These are phyloP conservation scores for Drosophila meridiana DNA, from an alignment of 2,888 invertebrate genomes.

Conservation along the genomic window DNA sequence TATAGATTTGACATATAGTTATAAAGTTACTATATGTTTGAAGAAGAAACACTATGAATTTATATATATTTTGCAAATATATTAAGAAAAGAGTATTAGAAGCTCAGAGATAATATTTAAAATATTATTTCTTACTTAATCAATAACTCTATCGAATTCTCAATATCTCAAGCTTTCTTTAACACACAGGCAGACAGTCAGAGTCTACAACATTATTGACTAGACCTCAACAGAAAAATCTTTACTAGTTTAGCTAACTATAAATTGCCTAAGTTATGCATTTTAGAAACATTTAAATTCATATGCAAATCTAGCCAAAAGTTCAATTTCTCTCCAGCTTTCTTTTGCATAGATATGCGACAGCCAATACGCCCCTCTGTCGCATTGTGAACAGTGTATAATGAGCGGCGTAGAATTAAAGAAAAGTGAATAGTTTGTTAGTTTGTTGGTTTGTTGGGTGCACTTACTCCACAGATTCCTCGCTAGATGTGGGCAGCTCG, in stretches of 20 bases:
- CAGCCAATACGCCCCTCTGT: background rate
- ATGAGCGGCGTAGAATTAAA: background rate
- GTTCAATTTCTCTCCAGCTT: constrained; percentile 1
- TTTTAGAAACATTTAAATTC: background rate
- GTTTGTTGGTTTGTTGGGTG: constrained; percentile 6
- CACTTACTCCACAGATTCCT: constrained; percentile 38
- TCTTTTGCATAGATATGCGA: constrained; percentile 1
- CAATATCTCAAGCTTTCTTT: constrained; percentile 1
- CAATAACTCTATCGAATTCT: background rate
- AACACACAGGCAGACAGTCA: background rate
- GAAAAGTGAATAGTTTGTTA: constrained; percentile 11
- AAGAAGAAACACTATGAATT: too few species aligned
- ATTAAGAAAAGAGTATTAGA: background rate
- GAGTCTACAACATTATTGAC: background rate
- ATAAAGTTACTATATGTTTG: too few species aligned
- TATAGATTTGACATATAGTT: too few species aligned
- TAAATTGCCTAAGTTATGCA: background rate
- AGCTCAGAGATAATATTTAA: background rate
- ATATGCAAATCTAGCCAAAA: constrained; percentile 2
- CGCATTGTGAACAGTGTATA: background rate
- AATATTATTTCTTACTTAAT: background rate
- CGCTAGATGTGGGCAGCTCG: constrained; percentile 32
- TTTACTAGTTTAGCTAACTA: background rate
- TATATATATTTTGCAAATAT: background rate
- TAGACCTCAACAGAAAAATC: background rate